Evolutionary conservation across 2,888 invertebrate species (phyloP), one percentile per base, ranked within the genome.

Genomic region (Entomobrya proxima): DNA sequence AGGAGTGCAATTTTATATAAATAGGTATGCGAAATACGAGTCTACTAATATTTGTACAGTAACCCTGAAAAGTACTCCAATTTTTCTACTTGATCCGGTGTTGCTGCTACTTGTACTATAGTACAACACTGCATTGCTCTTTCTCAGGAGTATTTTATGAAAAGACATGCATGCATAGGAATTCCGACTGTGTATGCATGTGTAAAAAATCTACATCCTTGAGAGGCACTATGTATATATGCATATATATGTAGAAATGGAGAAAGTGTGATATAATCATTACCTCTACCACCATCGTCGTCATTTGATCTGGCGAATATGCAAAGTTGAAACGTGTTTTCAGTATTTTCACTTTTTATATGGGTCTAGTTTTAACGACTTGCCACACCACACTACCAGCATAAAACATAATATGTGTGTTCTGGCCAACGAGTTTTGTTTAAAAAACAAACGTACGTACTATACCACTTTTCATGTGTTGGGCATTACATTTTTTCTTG

Each of bases 191-290:
- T 61, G n/a, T 35, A 18, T 35, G 58, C 61, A 64, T 61, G 30
- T 32, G 21, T 21, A 13, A 32, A 30, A 61, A 61, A 61, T 32
- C 15, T 3, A 55, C 27, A 24, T 55, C 27, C 32, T 55, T 18
- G 21, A 18, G 4, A 61, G 32, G n/a, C 47, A 13, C 55, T 11
- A n/a, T n/a, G 15, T 24, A 55, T 37, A 37, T 11, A 67, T 55
- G 55, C 5, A 35, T 35, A 5, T 15, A 15, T 35, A 27, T 30
- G 32, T n/a, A 69, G n/a, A 24, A 21, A 24, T 69, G 80, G 80
- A 72, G 81, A 81, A 81, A 81, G 81, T 81, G 81, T 52, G 79
- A 72, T 72, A 72, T 80, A 72, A 72, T 80, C 55, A 61, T 74
- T 40, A 37, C n/a, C n/a, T n/a, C n/a, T 24, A 32, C 55, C 55